phyloP scores from a whole-genome alignment of 1,140 invertebrate species.

The Magallana gigas region DNA sequence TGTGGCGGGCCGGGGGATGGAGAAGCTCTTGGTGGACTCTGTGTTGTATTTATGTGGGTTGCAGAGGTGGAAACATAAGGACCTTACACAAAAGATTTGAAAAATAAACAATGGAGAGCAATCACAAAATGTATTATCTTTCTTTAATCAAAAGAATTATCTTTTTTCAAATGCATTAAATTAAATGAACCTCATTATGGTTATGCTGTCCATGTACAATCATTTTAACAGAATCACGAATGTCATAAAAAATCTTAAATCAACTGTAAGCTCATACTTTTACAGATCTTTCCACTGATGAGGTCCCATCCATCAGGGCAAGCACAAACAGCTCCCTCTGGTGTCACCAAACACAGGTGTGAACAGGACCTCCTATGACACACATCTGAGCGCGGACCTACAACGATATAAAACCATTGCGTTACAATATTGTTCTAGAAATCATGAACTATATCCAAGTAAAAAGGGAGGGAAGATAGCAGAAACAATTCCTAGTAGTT shows the following conservation, averaged over 20 bases:
- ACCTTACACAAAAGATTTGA: background rate
- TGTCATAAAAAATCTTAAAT: background rate
- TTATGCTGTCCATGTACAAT: background rate
- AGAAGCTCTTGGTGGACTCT: background rate
- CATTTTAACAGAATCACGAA: background rate
- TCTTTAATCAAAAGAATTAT: too few relatives aligned
- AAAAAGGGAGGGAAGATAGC: too few relatives aligned
- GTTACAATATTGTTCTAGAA: background rate
- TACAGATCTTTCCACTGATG: slow-evolving; percentile 6
- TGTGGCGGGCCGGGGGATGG: too few relatives aligned
- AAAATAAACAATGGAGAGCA: too few relatives aligned
- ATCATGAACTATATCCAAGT: background rate
- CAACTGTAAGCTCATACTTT: background rate
- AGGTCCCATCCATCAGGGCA: slow-evolving; percentile 38
- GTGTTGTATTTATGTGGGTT: background rate
- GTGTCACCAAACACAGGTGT: slow-evolving; percentile 38
- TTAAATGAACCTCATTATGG: too few relatives aligned
- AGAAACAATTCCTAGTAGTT: too few relatives aligned
- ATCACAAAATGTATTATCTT: too few relatives aligned
- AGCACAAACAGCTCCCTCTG: slow-evolving; percentile 34
- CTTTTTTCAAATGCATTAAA: too few relatives aligned
- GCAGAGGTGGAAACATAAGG: background rate
- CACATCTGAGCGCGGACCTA: background rate
- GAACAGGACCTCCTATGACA: background rate
- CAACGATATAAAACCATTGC: background rate